Percentiles rank a stretch among this genome's conserved stretches.
phyloP scores from a whole-genome alignment of 2,113 vertebrate genomes.

The Poeciliopsis turrubarensis region DNA sequence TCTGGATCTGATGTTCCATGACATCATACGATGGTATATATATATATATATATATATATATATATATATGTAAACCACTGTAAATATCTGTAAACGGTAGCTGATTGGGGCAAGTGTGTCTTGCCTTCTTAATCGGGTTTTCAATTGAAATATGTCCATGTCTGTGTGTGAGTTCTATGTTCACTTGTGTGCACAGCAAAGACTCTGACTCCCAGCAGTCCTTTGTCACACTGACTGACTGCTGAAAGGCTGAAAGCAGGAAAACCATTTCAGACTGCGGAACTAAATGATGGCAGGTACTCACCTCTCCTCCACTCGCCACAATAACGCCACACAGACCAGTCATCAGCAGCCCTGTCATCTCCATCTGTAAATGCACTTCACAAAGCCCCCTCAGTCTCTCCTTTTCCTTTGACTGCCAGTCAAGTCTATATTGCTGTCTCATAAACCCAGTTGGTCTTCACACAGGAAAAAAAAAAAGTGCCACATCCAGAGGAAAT shows the following conservation, averaged over 20 bases:
- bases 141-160: constrained; percentile 50
- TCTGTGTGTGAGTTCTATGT: not conserved
- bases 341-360: constrained; percentile 63
- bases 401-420: constrained; percentile 37
- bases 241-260: constrained; percentile 63
- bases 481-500: constrained; percentile 18
- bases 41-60: too few relatives aligned
- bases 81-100: constrained; percentile 23
- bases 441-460: constrained; percentile 35
- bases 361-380: constrained; percentile 69
- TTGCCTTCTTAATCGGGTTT: constrained; percentile 46
- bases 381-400: constrained; percentile 30
- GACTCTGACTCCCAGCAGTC: constrained; percentile 65
- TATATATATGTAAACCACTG: not conserved
- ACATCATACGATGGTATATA: too few relatives aligned
- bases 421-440: constrained; percentile 49
- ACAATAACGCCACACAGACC: constrained; percentile 63
- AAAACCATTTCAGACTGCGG: constrained; percentile 63
- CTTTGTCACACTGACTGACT: constrained; percentile 73
- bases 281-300: constrained; percentile 71
- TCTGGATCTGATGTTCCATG: not conserved
- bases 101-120: constrained; percentile 29
- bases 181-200: constrained; percentile 8
- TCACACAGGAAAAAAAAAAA: constrained; percentile 7
- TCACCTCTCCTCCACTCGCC: constrained; percentile 54